These are phyloP conservation scores for Corythaixoides concolor DNA, from an alignment of 2,113 vertebrate genomes.

Conservation along the genomic window DNA sequence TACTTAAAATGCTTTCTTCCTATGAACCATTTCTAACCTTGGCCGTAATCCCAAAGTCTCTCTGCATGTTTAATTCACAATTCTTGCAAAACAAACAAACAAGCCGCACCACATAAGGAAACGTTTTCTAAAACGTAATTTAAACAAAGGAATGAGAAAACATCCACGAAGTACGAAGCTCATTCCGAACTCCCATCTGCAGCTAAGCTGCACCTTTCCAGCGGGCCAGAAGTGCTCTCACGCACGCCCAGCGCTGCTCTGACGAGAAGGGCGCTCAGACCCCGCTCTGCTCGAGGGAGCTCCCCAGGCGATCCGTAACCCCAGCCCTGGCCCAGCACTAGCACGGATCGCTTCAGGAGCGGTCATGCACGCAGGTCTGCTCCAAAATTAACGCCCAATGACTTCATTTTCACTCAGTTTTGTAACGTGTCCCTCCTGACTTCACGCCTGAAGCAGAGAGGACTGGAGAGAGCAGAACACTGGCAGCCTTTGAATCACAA, in stretches of 20 bases:
- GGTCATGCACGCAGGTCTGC: not conserved
- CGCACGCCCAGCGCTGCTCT: not conserved
- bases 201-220: not conserved
- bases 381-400: not conserved
- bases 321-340: not conserved
- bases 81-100: conserved; percentile 25
- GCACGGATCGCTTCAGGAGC: accelerated
- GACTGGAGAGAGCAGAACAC: not conserved
- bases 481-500: not conserved
- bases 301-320: accelerated
- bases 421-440: not conserved
- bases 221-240: not conserved
- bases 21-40: not conserved
- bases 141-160: not conserved
- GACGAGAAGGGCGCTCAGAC: accelerated
- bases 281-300: not conserved
- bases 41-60: not conserved
- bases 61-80: not conserved
- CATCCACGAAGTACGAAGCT: not conserved
- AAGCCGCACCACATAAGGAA: not conserved
- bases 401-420: not conserved
- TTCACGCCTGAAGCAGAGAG: not conserved
- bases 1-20: not conserved
- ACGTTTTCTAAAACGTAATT: not conserved
- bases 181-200: not conserved